Base-by-base conservation (phyloP, 2,888 invertebrate genomes). In the Thymelicus lineola region DNA sequence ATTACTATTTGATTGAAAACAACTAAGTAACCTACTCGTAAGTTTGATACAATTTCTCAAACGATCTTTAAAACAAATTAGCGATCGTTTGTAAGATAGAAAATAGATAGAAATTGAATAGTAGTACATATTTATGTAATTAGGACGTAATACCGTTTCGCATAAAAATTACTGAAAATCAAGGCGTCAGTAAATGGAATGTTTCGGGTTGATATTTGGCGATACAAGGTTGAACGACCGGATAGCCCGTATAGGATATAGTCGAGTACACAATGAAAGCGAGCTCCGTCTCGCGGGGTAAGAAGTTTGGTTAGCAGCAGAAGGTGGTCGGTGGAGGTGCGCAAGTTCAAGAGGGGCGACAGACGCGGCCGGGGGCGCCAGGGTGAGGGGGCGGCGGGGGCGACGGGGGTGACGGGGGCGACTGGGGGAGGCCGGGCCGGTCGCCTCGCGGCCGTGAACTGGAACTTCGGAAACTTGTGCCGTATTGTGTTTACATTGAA, bases 401-500 rank as follows among this genome's bases (percentile, higher is more conserved):
- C 28, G 28, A 73, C 75, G 73, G 75, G 71, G 75, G 76, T 73
- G 77, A 77, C 77, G 77, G 78, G 9, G 42, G 58, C 68, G 58
- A 15, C 7, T 28, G 48, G 64, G 60, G 53, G 65, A 28, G 38
- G 77, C 78, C 80, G 79, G 81, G 81, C 79, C 78, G 79, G 79
- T 79, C 84, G 81, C 83, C 82, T 81, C 86, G 88, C 92, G 93
- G 90, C 93, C 93, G 88, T 93, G 93, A 92, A 93, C 93, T 90
- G 93, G 85, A 88, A 91, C 90, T 91, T 91, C 83, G 86, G 80
- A 89, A 91, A 91, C 91, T 91, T 91, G 88, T 86, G 86, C 86
- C 90, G 90, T 92, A 93, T 93, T 93, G 93, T 93, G 93, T 93
- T 93, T 93, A 93, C 93, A 93, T 91, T 91, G 88, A 93, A 93